A percentile compares a stretch with the other conserved stretches of the same genome.
phyloP scores from a whole-genome alignment of 2,797 vertebrate species.

The Acridotheres tristis region DNA sequence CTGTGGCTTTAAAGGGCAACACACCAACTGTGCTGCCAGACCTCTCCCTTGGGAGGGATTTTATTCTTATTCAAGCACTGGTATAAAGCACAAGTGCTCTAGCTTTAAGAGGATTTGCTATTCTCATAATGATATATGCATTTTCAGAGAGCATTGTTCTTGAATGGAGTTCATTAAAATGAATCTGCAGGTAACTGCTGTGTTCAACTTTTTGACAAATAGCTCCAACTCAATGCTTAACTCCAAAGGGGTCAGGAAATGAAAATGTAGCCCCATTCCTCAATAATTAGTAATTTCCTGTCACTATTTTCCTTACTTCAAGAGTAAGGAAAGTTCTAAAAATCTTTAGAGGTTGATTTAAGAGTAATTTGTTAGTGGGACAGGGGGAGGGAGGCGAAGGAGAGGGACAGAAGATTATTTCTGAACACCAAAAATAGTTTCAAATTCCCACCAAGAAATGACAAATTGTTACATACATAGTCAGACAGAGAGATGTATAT shows the following conservation, averaged over 20 bases:
- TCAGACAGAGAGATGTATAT: constrained; percentile 48
- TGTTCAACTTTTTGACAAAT: constrained; percentile 9
- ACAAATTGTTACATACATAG: constrained; percentile 48
- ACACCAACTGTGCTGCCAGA: neutral
- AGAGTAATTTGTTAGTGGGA: constrained; percentile 1
- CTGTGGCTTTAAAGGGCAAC: neutral
- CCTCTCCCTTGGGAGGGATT: neutral
- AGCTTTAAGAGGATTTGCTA: constrained; percentile 14
- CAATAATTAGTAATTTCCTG: constrained; percentile 67
- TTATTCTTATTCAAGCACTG: neutral
- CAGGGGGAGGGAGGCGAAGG: neutral
- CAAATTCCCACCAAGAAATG: constrained; percentile 54
- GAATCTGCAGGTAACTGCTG: constrained; percentile 14
- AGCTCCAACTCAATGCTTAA: neutral
- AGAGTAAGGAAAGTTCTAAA: constrained; percentile 26
- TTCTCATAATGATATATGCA: neutral
- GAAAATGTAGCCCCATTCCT: constrained; percentile 48
- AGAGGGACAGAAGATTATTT: constrained; percentile 14
- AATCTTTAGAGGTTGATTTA: constrained; percentile 43
- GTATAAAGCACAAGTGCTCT: neutral
- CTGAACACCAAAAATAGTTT: constrained; percentile 58
- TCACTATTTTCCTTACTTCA: constrained; percentile 50
- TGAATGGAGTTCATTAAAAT: neutral
- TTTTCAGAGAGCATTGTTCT: constrained; percentile 8
- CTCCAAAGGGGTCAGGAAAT: constrained; percentile 34